Conservation (phyloP, 2,797 vertebrate genomes). For the Channallabes apus region DNA sequence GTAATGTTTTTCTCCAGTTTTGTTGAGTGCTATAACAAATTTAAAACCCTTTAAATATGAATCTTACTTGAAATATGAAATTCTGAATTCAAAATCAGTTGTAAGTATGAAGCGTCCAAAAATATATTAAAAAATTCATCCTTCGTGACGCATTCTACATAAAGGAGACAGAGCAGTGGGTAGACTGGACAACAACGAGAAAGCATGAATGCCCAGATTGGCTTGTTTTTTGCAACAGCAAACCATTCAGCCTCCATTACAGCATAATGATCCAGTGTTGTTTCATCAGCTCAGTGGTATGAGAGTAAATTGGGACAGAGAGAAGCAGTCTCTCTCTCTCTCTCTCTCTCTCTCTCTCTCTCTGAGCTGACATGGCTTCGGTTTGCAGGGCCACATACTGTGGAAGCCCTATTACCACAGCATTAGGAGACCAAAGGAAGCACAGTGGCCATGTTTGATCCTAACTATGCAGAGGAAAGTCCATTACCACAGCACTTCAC, state of each 20-base stretch:
- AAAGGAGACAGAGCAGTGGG: background rate
- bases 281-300: constrained; percentile 20
- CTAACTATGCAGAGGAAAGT: constrained; percentile 10
- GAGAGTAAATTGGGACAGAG: constrained; percentile 43
- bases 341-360: constrained; percentile 26
- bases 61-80: background rate
- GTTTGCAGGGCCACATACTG: constrained; percentile 32
- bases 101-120: background rate
- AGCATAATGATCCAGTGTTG: constrained; percentile 49
- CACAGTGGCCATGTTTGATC: constrained; percentile 19
- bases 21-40: background rate
- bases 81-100: background rate
- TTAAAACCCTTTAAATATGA: background rate
- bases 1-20: background rate
- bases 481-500: constrained; percentile 15
- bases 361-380: constrained; percentile 9
- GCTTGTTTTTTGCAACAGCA: constrained; percentile 61
- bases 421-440: constrained; percentile 38
- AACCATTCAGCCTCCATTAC: constrained; percentile 50
- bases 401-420: constrained; percentile 37
- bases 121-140: background rate
- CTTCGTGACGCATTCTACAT: background rate
- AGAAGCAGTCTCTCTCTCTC: constrained; percentile 15
- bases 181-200: constrained; percentile 1
- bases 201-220: constrained; percentile 17